A percentile compares a stretch with the other conserved stretches of the same genome.
Evolutionary conservation across 2,797 vertebrate species (phyloP).

Genomic region (Botia almorhae): DNA sequence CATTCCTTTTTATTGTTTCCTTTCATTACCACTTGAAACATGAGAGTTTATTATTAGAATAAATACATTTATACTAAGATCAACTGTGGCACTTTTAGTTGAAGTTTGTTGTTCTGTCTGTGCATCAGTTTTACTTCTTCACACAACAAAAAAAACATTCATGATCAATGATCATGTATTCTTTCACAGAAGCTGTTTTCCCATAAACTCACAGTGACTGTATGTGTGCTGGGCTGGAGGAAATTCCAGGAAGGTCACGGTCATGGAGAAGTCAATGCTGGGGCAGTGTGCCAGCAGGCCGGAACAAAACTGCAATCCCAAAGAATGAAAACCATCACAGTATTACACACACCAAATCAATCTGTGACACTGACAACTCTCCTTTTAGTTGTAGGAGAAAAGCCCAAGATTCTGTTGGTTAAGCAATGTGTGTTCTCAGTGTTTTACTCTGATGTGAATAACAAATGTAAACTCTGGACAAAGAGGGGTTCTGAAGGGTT

Average conservation of each 20-base stretch:
- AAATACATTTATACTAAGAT: too few relatives aligned
- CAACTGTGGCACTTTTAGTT: too few relatives aligned
- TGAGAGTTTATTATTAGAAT: too few relatives aligned
- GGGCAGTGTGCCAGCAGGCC: slow-evolving; percentile 22
- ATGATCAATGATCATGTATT: background rate
- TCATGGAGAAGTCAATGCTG: slow-evolving; percentile 7
- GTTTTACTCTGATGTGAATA: slow-evolving; percentile 15
- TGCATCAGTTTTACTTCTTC: background rate
- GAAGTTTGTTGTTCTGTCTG: background rate
- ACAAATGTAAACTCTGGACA: background rate
- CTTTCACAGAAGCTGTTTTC: background rate
- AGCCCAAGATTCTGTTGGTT: slow-evolving; percentile 4
- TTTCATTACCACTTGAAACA: too few relatives aligned
- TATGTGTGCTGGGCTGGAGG: slow-evolving; percentile 9
- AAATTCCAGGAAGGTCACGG: slow-evolving; percentile 42
- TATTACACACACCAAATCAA: slow-evolving; percentile 12
- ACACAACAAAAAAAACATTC: background rate
- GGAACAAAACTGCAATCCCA: slow-evolving; percentile 8
- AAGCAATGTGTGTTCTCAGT: too few relatives aligned
- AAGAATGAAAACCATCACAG: slow-evolving; percentile 7
- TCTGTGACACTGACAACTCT: background rate
- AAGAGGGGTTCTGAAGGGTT: background rate
- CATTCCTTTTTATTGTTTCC: too few relatives aligned
- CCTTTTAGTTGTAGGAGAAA: slow-evolving; percentile 39
- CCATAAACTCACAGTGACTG: slow-evolving; percentile 1